Evolutionary conservation across 2,113 vertebrate species (phyloP), one percentile per base, ranked within the genome.

Genomic region (Ciconia boyciana): DNA sequence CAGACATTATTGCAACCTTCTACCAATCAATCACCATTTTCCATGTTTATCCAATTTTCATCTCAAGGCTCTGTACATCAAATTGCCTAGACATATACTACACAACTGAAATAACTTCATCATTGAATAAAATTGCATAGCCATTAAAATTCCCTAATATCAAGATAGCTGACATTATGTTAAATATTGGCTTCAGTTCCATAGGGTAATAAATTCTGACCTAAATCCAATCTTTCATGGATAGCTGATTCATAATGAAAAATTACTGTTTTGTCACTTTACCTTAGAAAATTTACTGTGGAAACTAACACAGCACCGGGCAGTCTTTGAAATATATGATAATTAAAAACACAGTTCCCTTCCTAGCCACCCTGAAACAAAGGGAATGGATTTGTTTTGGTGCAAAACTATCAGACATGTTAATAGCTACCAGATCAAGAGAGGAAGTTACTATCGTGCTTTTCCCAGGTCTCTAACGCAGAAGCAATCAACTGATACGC

Each of bases 101-200:
- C 91, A 97, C 96, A 97, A 96, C 89, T 94, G 94, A 98, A 97
- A 98, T 98, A 98, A 98, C 97, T 97, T 98, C 92, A 97, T 97
- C 96, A 96, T 78, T 96, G 96, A 97, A 93, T 96, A 96, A 69
- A 97, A 98, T 69, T 97, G 97, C 97, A 97, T 29, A 96, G 93
- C 84, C 97, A 97, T 98, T 98, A 97, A 96, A 96, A 96, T 94
- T 83, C 92, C 95, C 93, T 97, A 97, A 90, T 97, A 97, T 92
- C 93, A 80, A 96, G 94, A 95, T 61, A 97, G 93, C 75, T 97
- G 97, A 96, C 97, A 97, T 96, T 96, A 97, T 96, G 96, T 97
- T 97, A 98, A 98, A 98, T 97, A 97, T 96, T 97, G 96, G 94
- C 97, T 97, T 97, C 97, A 91, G 88, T 97, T 97, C 94, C 66